Evolutionary conservation across 2,797 vertebrate genomes (phyloP).

Genomic region (Sylvilagus floridanus): DNA sequence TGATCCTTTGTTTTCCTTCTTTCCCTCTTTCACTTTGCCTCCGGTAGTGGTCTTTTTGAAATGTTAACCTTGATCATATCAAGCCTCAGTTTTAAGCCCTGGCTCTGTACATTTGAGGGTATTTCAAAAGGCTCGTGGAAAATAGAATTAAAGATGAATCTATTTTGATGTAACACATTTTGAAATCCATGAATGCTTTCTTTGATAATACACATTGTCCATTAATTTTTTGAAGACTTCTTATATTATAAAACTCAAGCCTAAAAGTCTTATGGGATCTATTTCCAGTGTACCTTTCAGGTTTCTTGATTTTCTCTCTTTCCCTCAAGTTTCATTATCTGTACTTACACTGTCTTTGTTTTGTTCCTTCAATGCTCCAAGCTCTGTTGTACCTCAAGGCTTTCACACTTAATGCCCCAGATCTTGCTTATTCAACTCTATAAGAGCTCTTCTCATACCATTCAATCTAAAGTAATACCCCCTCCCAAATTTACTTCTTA

Average conservation of each 20-base stretch:
- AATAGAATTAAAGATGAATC: no score
- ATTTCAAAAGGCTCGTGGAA: no score
- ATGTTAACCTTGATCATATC: background rate
- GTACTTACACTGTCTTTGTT: background rate
- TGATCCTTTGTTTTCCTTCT: background rate
- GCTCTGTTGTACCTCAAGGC: background rate
- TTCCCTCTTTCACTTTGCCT: background rate
- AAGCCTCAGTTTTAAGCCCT: background rate
- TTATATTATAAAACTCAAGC: background rate
- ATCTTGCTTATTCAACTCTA: background rate
- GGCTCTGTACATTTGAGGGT: background rate
- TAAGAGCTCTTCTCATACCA: background rate
- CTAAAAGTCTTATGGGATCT: background rate
- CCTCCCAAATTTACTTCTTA: background rate
- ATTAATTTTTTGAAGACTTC: no score
- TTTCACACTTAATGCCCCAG: background rate
- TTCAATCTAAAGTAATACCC: background rate
- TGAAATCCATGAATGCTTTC: no score
- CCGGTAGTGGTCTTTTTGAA: background rate
- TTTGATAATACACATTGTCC: background rate
- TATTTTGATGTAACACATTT: no score
- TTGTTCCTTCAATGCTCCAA: background rate
- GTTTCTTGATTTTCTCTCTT: background rate
- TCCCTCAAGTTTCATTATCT: background rate
- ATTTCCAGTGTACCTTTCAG: background rate